phyloP scores from a whole-genome alignment of 2,888 invertebrate species.

The Boloria euphrosyne region DNA sequence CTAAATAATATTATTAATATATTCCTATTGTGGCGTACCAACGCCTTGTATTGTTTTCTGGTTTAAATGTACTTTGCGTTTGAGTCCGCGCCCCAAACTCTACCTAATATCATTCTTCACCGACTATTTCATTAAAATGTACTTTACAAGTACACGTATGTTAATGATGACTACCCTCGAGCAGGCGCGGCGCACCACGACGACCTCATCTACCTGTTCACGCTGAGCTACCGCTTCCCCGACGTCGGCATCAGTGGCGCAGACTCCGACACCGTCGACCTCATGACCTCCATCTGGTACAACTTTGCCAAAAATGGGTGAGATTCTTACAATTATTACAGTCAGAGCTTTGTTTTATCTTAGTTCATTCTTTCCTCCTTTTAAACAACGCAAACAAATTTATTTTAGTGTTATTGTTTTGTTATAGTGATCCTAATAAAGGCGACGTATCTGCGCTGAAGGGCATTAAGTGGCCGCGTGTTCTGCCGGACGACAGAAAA shows the following conservation, averaged over 20 bases:
- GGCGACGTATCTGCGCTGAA: constrained; percentile 45
- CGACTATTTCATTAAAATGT: too few species aligned
- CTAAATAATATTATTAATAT: too few species aligned
- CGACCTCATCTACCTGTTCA: constrained; percentile 78
- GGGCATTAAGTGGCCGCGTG: constrained; percentile 52
- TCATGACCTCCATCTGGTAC: constrained; percentile 69
- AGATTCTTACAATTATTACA: not conserved
- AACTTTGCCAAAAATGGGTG: constrained; percentile 78
- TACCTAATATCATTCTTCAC: too few species aligned
- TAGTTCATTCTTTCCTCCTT: too few species aligned
- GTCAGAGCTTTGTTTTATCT: not conserved
- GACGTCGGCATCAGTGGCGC: constrained; percentile 53
- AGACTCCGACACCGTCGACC: constrained; percentile 69
- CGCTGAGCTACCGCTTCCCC: constrained; percentile 64
- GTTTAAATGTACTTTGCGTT: too few species aligned
- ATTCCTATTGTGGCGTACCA: too few species aligned
- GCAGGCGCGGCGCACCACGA: constrained; percentile 72
- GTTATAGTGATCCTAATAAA: constrained; percentile 54
- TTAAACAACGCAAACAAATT: too few species aligned
- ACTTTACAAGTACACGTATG: too few species aligned
- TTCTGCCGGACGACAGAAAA: constrained; percentile 50
- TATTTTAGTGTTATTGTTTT: too few species aligned
- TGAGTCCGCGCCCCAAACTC: too few species aligned
- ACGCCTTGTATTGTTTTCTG: too few species aligned
- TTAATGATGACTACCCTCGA: not conserved